Evolutionary conservation across 2,888 invertebrate genomes (phyloP), one percentile per base, ranked within the genome.

Genomic region (Eurois occulta): DNA sequence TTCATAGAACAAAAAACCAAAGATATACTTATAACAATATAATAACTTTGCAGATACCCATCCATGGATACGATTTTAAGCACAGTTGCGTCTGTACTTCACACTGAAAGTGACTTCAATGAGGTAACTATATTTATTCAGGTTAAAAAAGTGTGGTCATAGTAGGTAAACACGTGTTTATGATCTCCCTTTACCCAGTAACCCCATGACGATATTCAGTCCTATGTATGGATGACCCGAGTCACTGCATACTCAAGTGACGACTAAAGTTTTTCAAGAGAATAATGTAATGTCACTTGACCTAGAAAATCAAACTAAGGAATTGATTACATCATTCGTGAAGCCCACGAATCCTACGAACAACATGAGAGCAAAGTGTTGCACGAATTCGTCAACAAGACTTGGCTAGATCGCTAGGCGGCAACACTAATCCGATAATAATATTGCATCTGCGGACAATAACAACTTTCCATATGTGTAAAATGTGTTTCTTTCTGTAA

Each of bases 61-160:
- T 91, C 94, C 3, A 93, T 96, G 92, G 94, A 94, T 32, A 83
- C 93, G 0, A 89, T 95, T 38, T 81, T 96, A 0, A 80, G 91
- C 7, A 88, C 92, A 2, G 89, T 96, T 2, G 94, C 94, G 0
- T 88, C 92, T 5, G 85, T 87, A 18, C 86, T 96, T 18, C 94
- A 91, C 28, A 94, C 94, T 2, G 92, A 94, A 81, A 89, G 83
- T 28, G 95, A 96, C 74, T 94, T 96, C 80, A 82, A 83, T 28
- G 91, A 93, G 77, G 96, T 96, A 92, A 92, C 91, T 83, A 71
- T 46, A n/a, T 24, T 10, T 55, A 46, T 60, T 60, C 18, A 62
- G 38, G 46, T 38, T 11, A 38, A 13, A 64, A 38, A 38, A 13
- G 13, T 64, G 38, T 24, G 13, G 38, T 64, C 24, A 38, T 35